phyloP scores from a whole-genome alignment of 2,888 invertebrate species.

The Phoronis australis region DNA sequence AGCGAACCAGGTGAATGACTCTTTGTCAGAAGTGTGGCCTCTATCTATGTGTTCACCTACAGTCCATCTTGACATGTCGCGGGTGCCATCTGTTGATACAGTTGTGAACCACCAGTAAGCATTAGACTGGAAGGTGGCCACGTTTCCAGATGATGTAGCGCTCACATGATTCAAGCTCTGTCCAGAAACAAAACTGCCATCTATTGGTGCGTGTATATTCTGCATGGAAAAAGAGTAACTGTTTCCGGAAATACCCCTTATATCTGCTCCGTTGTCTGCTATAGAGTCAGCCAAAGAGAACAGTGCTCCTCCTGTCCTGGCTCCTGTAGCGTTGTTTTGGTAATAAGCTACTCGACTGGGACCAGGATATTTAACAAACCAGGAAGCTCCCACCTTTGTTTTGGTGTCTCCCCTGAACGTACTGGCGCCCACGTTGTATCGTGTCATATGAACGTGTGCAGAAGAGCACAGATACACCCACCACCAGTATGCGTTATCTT shows the following conservation, averaged over 20 bases:
- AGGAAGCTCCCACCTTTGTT: neutral
- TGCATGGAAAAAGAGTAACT: neutral
- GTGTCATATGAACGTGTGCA: neutral
- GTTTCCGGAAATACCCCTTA: neutral
- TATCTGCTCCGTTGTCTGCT: neutral
- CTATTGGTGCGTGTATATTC: neutral
- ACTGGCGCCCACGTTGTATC: neutral
- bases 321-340: too few relatives aligned
- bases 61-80: conserved; percentile 20
- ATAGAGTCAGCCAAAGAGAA: neutral
- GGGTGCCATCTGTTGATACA: conserved; percentile 18
- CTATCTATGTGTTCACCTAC: conserved; percentile 19
- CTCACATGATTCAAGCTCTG: neutral
- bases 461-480: neutral
- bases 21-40: conserved; percentile 18
- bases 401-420: neutral
- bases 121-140: conserved; percentile 1
- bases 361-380: neutral
- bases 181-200: neutral
- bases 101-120: conserved; percentile 21
- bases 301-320: neutral
- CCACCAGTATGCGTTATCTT: neutral
- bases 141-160: neutral
- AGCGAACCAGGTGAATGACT: conserved; percentile 19
- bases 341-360: too few relatives aligned